These are phyloP conservation scores for Dyspetes luteomarginatus DNA, from an alignment of 2,888 invertebrate genomes.

Conservation along the genomic window DNA sequence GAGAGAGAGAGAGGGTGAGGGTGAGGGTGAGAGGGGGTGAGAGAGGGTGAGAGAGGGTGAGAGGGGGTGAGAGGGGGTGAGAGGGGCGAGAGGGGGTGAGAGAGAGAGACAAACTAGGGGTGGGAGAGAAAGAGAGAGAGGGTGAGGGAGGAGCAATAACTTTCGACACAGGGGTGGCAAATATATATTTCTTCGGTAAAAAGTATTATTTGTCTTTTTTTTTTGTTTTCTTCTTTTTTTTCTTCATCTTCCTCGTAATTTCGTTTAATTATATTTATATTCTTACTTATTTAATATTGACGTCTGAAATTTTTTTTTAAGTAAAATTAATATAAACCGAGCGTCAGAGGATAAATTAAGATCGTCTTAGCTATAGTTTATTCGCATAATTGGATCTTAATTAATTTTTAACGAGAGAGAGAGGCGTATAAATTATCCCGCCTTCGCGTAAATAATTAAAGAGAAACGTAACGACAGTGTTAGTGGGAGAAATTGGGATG, in stretches of 20 bases:
- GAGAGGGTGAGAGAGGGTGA: too few relatives aligned
- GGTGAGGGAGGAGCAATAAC: not conserved
- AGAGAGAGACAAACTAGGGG: too few relatives aligned
- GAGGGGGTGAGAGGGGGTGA: too few relatives aligned
- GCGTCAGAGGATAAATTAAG: not conserved
- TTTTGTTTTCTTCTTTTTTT: not conserved
- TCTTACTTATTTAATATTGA: too few relatives aligned
- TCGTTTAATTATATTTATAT: too few relatives aligned
- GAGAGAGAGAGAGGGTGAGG: too few relatives aligned
- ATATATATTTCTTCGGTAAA: not conserved
- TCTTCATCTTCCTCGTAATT: not conserved
- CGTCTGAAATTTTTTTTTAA: too few relatives aligned
- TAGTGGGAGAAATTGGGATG: not conserved
- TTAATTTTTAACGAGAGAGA: not conserved
- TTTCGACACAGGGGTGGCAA: not conserved
- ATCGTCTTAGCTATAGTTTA: not conserved
- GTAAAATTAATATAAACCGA: not conserved
- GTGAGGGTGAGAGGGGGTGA: too few relatives aligned
- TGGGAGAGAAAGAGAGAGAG: too few relatives aligned
- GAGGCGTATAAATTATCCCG: not conserved
- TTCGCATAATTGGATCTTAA: not conserved
- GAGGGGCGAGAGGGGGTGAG: too few relatives aligned
- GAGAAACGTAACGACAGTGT: not conserved
- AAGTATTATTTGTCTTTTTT: not conserved
- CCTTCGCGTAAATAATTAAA: constrained; percentile 6